phyloP scores from a whole-genome alignment of 2,888 invertebrate species.

The Rhimphoctona megacephalus region DNA sequence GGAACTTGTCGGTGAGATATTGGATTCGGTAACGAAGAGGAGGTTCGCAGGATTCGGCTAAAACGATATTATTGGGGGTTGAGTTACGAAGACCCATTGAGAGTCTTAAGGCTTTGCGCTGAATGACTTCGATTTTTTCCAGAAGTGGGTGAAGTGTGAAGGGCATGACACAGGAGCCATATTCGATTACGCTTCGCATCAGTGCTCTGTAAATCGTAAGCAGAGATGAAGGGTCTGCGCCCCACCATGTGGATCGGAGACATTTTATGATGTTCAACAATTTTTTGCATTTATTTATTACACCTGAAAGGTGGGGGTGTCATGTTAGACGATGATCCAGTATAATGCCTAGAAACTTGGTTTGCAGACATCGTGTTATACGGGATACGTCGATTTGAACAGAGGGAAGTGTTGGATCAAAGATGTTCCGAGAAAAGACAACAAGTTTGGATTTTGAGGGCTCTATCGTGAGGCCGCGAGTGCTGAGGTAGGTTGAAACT shows the following conservation, averaged over 20 bases:
- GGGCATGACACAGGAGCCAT: slow-evolving; percentile 25
- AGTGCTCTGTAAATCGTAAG: slow-evolving; percentile 46
- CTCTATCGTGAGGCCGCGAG: slow-evolving; percentile 32
- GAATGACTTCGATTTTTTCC: slow-evolving; percentile 27
- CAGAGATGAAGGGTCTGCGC: slow-evolving; percentile 45
- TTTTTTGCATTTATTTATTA: slow-evolving; percentile 51
- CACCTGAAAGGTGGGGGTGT: slow-evolving; percentile 8
- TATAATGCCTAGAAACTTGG: slow-evolving; percentile 52
- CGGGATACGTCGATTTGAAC: not conserved
- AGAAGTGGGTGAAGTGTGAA: not conserved
- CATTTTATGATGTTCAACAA: slow-evolving; percentile 45
- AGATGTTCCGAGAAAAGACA: slow-evolving; percentile 17
- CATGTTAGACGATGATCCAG: slow-evolving; percentile 34
- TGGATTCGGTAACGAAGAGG: too few species aligned
- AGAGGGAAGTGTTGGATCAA: slow-evolving; percentile 4
- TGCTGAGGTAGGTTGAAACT: not conserved
- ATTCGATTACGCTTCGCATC: slow-evolving; percentile 50
- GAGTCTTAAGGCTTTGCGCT: slow-evolving; percentile 38
- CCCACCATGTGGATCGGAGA: slow-evolving; percentile 54
- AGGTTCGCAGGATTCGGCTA: too few species aligned
- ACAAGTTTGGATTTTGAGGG: slow-evolving; percentile 49
- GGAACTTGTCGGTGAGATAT: too few species aligned
- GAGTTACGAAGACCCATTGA: slow-evolving; percentile 51
- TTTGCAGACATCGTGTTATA: not conserved
- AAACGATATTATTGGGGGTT: slow-evolving; percentile 51